phyloP scores from a whole-genome alignment of 2,113 vertebrate species.

The Athene noctua region DNA sequence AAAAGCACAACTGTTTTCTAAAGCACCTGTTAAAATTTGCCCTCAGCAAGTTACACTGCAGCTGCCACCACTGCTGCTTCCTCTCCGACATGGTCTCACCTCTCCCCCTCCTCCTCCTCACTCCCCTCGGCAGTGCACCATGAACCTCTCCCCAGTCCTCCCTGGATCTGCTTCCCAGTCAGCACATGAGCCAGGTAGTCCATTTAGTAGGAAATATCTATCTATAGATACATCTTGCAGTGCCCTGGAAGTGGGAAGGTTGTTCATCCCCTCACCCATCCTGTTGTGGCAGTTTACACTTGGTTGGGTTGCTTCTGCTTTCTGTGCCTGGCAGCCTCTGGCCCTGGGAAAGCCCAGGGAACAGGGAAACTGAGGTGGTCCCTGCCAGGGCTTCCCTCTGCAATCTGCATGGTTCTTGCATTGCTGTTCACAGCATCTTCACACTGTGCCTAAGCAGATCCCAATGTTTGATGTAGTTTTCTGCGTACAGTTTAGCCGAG shows the following conservation, averaged over 20 bases:
- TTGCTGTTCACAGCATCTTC: neutral
- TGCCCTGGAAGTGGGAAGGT: neutral
- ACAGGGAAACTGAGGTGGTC: neutral
- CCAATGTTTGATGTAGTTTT: neutral
- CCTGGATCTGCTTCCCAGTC: neutral
- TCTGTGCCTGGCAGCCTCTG: neutral
- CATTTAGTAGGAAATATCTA: neutral
- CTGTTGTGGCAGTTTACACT: neutral
- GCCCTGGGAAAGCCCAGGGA: neutral
- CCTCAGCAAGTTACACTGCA: neutral
- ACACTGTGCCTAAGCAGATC: neutral
- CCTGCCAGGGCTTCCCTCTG: neutral
- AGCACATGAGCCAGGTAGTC: neutral
- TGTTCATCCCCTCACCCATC: neutral
- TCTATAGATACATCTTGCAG: accelerated
- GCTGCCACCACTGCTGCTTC: neutral
- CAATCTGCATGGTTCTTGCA: neutral
- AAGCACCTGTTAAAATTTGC: neutral
- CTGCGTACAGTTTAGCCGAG: neutral
- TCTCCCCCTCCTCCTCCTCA: neutral
- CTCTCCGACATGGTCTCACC: neutral
- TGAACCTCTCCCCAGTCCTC: accelerated
- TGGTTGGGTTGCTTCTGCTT: neutral
- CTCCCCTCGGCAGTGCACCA: neutral
- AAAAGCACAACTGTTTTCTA: neutral